Percentiles rank a stretch among this genome's conserved stretches.
phyloP scores from a whole-genome alignment of 2,888 invertebrate species.

The Antheraea assamensis region DNA sequence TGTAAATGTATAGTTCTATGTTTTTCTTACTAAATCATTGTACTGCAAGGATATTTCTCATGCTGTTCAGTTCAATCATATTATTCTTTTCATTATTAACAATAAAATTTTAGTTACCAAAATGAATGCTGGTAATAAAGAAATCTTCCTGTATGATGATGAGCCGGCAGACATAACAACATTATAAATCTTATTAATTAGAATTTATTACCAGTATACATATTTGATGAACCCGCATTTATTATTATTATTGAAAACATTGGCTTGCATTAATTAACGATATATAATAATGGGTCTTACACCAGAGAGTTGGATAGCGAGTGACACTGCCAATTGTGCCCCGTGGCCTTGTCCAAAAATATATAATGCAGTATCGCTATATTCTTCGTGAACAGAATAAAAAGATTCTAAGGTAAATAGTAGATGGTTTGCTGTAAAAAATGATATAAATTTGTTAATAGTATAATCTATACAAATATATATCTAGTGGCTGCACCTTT shows the following conservation, averaged over 20 bases:
- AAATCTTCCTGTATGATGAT: too few species aligned
- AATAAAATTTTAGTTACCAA: not conserved
- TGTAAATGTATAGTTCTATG: not conserved
- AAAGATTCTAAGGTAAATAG: conserved; percentile 86
- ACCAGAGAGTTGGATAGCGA: conserved; percentile 79
- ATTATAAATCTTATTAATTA: too few species aligned
- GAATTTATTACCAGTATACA: too few species aligned
- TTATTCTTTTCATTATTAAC: not conserved
- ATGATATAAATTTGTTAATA: not conserved
- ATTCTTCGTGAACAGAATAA: conserved; percentile 83
- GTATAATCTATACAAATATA: not conserved
- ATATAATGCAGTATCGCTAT: conserved; percentile 86
- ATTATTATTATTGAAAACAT: too few species aligned
- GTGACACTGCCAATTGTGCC: conserved; percentile 92
- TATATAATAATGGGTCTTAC: conserved; percentile 48
- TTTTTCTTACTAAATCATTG: not conserved
- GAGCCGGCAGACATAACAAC: too few species aligned
- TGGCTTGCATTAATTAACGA: too few species aligned
- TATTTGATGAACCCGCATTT: too few species aligned
- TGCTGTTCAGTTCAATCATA: not conserved
- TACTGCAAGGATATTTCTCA: not conserved
- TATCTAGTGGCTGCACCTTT: too few species aligned
- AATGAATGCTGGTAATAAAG: too few species aligned
- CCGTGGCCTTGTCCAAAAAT: conserved; percentile 95
- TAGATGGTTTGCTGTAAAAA: conserved; percentile 84